phyloP scores from a whole-genome alignment of 2,888 invertebrate species.

The Ophraella communa region DNA sequence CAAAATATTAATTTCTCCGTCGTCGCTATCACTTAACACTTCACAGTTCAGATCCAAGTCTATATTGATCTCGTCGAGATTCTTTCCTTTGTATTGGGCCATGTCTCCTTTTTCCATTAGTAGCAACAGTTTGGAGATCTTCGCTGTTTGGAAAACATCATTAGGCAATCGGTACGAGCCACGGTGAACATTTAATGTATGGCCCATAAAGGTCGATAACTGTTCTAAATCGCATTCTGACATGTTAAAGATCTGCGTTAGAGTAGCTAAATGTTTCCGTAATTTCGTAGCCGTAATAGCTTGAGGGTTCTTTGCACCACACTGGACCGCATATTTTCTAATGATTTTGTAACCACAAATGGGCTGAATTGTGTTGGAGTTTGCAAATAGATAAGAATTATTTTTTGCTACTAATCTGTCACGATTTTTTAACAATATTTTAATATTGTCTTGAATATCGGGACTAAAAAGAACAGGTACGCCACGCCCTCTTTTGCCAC shows the following conservation, averaged over 20 bases:
- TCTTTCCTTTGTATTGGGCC: constrained; percentile 35
- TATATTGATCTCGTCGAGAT: constrained; percentile 35
- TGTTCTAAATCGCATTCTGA: constrained; percentile 40
- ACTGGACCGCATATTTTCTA: constrained; percentile 33
- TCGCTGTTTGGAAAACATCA: constrained; percentile 34
- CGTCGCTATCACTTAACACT: background rate
- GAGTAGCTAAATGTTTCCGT: constrained; percentile 41
- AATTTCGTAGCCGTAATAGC: background rate
- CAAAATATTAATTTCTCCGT: background rate
- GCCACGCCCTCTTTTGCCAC: constrained; percentile 29
- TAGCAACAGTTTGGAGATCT: constrained; percentile 37
- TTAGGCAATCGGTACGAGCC: constrained; percentile 30
- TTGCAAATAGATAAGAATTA: constrained; percentile 34
- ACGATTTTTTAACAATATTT: constrained; percentile 19
- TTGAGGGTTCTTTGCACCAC: constrained; percentile 37
- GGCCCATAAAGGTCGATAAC: constrained; percentile 42
- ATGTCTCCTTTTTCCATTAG: constrained; percentile 38
- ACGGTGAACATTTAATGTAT: constrained; percentile 37
- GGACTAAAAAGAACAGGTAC: constrained; percentile 34
- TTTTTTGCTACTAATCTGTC: constrained; percentile 12
- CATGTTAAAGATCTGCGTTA: constrained; percentile 40
- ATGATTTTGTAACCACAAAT: constrained; percentile 42
- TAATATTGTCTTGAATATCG: constrained; percentile 39
- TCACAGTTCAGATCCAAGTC: constrained; percentile 24
- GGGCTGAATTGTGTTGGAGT: constrained; percentile 20